A percentile compares a stretch with the other conserved stretches of the same genome.
Evolutionary conservation across 2,797 vertebrate species (phyloP).

Genomic region (Bryconaethiops microstoma): DNA sequence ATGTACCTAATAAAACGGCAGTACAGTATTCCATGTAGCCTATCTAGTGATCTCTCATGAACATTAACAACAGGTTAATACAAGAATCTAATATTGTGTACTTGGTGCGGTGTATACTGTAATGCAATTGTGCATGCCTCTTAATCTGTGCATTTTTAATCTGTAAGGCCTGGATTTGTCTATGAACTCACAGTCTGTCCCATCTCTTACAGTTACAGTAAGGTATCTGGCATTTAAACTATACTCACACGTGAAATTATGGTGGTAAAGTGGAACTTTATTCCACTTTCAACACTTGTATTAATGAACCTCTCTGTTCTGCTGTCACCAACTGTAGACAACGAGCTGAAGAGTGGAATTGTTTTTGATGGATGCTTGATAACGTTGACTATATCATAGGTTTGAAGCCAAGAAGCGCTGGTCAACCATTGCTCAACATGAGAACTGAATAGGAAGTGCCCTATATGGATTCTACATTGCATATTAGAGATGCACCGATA

Average conservation of each 20-base stretch:
- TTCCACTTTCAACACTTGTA: not conserved
- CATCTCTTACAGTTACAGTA: not conserved
- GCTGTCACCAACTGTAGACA: not conserved
- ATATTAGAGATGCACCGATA: too few relatives aligned
- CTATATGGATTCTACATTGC: not conserved
- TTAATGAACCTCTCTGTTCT: conserved; percentile 22
- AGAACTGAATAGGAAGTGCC: not conserved
- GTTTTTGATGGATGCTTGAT: not conserved
- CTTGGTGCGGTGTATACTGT: too few relatives aligned
- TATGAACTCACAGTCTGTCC: too few relatives aligned
- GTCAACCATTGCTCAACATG: not conserved
- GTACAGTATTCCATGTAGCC: not conserved
- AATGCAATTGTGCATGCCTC: not conserved
- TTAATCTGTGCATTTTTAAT: not conserved
- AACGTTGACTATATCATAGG: not conserved
- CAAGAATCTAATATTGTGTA: not conserved
- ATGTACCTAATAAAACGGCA: not conserved
- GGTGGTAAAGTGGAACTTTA: not conserved
- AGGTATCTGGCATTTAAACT: not conserved
- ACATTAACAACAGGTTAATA: not conserved
- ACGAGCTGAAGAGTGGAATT: not conserved
- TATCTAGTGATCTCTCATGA: not conserved
- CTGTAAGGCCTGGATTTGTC: not conserved
- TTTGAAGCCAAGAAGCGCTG: not conserved
- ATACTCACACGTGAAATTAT: not conserved